Evolutionary conservation across 2,888 invertebrate genomes (phyloP).

Genomic region (Himalopsyche tibetana): DNA sequence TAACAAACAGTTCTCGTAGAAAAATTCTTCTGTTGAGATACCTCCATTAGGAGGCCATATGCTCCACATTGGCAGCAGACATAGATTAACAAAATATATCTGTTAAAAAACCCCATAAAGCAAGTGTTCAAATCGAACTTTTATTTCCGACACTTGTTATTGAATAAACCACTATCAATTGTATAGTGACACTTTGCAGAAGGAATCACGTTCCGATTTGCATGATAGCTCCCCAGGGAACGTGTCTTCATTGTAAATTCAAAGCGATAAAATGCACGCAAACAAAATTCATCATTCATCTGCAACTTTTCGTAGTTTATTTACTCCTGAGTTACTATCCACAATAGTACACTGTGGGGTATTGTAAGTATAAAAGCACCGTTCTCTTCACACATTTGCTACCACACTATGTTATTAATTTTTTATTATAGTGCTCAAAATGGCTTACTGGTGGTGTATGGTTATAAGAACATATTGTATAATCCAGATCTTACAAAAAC

Average conservation of each 20-base stretch:
- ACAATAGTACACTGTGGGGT: background rate
- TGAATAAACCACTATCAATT: conserved; percentile 56
- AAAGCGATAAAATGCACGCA: conserved; percentile 64
- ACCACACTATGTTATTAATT: too few relatives aligned
- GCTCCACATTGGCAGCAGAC: too few relatives aligned
- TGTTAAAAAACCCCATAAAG: background rate
- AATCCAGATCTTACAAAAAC: too few relatives aligned
- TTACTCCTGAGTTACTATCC: background rate
- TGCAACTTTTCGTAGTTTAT: background rate
- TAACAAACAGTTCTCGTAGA: too few relatives aligned
- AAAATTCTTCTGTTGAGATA: too few relatives aligned
- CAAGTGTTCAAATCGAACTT: background rate
- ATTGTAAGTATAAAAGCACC: background rate
- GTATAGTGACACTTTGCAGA: conserved; percentile 46
- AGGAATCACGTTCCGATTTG: conserved; percentile 62
- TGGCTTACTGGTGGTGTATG: too few relatives aligned
- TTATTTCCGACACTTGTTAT: conserved; percentile 14
- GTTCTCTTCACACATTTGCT: too few relatives aligned
- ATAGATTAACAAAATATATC: too few relatives aligned
- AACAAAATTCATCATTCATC: conserved; percentile 59
- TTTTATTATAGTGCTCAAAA: too few relatives aligned
- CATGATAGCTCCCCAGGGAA: conserved; percentile 61
- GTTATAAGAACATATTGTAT: too few relatives aligned
- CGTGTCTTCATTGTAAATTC: conserved; percentile 63
- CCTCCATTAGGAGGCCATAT: too few relatives aligned